A percentile compares a stretch with the other conserved stretches of the same genome.
phyloP scores from a whole-genome alignment of 2,797 vertebrate genomes.

The Austrolebias charrua region DNA sequence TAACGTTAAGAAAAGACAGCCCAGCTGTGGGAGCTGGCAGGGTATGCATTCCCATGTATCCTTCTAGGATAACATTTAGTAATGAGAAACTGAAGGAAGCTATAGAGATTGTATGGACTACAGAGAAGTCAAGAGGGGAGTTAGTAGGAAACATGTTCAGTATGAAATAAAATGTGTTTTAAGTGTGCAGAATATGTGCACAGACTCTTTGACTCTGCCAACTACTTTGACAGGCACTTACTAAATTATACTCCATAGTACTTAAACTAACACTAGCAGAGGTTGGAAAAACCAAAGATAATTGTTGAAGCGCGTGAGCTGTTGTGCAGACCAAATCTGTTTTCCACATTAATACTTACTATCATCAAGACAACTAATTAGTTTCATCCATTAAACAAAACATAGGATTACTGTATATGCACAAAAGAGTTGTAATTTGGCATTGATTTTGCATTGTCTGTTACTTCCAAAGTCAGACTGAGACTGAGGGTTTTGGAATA shows the following conservation, averaged over 20 bases:
- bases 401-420: no score
- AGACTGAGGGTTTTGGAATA: not conserved
- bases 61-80: not conserved
- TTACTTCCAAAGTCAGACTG: conserved; percentile 1
- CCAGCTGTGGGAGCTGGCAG: not conserved
- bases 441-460: not conserved
- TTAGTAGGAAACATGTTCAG: not conserved
- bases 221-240: not conserved
- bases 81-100: not conserved
- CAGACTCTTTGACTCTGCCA: not conserved
- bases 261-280: not conserved
- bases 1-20: not conserved
- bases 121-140: not conserved
- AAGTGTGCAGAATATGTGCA: not conserved
- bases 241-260: conserved; percentile 8
- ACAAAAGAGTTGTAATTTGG: not conserved
- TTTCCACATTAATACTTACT: not conserved
- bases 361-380: no score
- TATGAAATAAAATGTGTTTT: not conserved
- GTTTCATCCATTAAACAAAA: no score
- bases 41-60: not conserved
- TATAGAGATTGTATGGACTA: not conserved
- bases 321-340: not conserved
- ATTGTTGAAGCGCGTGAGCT: not conserved
- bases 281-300: not conserved